phyloP scores from a whole-genome alignment of 2,888 invertebrate species.

The Drosophila vallismaia region DNA sequence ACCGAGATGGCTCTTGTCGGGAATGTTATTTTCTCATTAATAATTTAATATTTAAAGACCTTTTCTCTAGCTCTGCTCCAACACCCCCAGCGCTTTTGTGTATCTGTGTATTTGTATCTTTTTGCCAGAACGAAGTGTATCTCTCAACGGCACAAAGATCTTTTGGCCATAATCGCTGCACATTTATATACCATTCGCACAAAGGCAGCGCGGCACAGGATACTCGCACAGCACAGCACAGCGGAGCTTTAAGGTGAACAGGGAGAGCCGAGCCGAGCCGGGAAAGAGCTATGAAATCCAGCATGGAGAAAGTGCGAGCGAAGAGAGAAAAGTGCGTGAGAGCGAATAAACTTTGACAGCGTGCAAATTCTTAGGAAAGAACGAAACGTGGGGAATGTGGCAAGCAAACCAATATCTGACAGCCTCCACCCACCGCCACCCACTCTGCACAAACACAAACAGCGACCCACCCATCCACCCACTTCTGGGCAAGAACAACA shows the following conservation, averaged over 20 bases:
- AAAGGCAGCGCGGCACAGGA: slow-evolving; percentile 38
- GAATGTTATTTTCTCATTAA: slow-evolving; percentile 1
- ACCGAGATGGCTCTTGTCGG: not conserved
- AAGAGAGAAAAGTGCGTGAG: slow-evolving; percentile 63
- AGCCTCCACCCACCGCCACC: not conserved
- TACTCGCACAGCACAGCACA: not conserved
- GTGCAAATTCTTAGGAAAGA: slow-evolving; percentile 63
- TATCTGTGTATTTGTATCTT: slow-evolving; percentile 43
- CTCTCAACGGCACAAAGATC: slow-evolving; percentile 58
- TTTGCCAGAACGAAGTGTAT: slow-evolving; percentile 36
- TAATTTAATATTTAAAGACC: slow-evolving; percentile 6
- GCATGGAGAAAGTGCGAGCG: slow-evolving; percentile 24
- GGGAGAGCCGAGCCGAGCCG: slow-evolving; percentile 25
- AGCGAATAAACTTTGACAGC: slow-evolving; percentile 63
- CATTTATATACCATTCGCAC: slow-evolving; percentile 68
- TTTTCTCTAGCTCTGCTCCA: slow-evolving; percentile 2
- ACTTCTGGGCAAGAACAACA: slow-evolving; percentile 40
- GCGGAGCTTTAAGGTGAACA: slow-evolving; percentile 68
- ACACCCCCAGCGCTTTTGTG: slow-evolving; percentile 17
- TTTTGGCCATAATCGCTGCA: slow-evolving; percentile 75
- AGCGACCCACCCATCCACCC: not conserved
- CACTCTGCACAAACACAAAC: slow-evolving; percentile 10
- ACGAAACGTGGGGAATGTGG: slow-evolving; percentile 26
- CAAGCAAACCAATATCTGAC: slow-evolving; percentile 30
- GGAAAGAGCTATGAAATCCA: slow-evolving; percentile 32